These are phyloP conservation scores for Rutpela maculata DNA, from an alignment of 2,888 invertebrate species.

Conservation along the genomic window DNA sequence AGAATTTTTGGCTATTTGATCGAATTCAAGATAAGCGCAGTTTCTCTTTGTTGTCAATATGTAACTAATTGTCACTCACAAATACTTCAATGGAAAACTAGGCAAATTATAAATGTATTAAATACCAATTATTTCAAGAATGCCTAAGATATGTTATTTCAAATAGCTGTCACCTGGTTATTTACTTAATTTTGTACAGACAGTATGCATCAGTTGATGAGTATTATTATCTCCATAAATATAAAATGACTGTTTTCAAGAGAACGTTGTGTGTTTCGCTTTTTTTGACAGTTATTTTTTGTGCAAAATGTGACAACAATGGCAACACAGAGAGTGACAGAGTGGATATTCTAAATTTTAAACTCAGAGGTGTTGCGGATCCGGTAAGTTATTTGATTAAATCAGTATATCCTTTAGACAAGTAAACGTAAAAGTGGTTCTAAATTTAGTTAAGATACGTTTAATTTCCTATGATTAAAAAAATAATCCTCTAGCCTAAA, in stretches of 20 bases:
- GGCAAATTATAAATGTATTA: not conserved
- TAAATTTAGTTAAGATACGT: no score
- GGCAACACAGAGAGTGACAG: not conserved
- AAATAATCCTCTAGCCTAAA: no score
- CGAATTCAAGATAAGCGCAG: not conserved
- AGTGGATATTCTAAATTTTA: constrained; percentile 21
- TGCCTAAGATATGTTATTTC: not conserved
- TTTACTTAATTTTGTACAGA: not conserved
- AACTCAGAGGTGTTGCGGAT: constrained; percentile 63
- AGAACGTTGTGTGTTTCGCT: not conserved
- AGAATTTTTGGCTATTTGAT: no score
- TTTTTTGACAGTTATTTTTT: not conserved
- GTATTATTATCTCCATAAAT: not conserved
- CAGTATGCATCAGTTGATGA: not conserved
- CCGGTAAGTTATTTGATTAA: constrained; percentile 12
- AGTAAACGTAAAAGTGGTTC: no score
- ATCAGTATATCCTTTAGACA: no score
- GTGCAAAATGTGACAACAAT: not conserved
- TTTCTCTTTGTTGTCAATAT: not conserved
- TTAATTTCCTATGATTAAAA: no score
- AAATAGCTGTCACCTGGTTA: not conserved
- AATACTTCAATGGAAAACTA: not conserved
- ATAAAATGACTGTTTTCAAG: not conserved
- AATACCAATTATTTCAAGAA: not conserved
- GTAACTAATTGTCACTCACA: not conserved